These are phyloP conservation scores for Microctenopoma lineatum DNA, from an alignment of 2,797 vertebrate genomes.

Conservation along the genomic window DNA sequence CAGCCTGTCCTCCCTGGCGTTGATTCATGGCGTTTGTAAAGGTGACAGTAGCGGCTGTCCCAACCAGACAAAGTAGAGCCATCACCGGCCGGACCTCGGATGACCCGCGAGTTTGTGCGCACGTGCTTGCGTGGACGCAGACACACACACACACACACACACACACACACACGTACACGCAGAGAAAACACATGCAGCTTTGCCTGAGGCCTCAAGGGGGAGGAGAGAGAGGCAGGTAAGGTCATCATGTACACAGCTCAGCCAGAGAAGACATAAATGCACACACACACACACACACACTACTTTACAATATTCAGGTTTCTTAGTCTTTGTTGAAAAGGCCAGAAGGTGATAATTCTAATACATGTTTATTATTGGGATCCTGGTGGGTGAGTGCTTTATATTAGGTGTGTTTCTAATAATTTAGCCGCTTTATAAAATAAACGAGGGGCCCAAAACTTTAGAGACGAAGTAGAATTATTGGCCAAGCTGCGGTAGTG, in stretches of 20 bases:
- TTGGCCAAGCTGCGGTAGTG: no score
- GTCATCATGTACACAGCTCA: slow-evolving; percentile 57
- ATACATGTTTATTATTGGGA: no score
- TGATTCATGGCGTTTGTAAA: slow-evolving; percentile 83
- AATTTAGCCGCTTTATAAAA: no score
- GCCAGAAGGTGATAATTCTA: no score
- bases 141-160: slow-evolving; percentile 47
- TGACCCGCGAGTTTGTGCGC: slow-evolving; percentile 66
- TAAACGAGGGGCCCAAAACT: no score
- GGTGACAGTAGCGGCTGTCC: slow-evolving; percentile 77
- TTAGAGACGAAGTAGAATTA: no score
- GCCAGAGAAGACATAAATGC: slow-evolving; percentile 37
- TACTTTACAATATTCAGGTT: no score
- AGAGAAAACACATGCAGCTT: slow-evolving; percentile 54
- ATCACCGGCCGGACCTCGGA: slow-evolving; percentile 72
- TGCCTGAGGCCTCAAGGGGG: slow-evolving; percentile 55
- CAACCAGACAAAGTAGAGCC: slow-evolving; percentile 80
- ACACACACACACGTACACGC: slow-evolving; percentile 43
- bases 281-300: slow-evolving; percentile 12
- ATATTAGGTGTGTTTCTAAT: no score
- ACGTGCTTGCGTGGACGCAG: slow-evolving; percentile 14
- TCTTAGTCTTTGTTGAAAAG: no score
- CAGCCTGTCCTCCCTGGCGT: slow-evolving; percentile 72
- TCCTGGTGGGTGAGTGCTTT: no score
- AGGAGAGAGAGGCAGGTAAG: slow-evolving; percentile 58